Evolutionary conservation across 2,888 invertebrate species (phyloP).

Genomic region (Venusia cambrica): DNA sequence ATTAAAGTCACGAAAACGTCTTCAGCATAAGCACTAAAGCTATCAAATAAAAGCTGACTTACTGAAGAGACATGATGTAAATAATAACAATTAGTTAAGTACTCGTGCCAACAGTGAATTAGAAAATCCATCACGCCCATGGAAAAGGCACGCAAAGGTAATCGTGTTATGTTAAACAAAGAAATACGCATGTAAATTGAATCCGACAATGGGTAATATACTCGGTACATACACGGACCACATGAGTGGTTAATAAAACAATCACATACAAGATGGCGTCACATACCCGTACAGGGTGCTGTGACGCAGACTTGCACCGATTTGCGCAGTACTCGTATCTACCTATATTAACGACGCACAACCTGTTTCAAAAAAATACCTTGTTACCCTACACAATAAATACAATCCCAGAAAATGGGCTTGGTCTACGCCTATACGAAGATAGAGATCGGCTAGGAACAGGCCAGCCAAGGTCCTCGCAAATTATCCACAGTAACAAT

Average conservation of each 20-base stretch:
- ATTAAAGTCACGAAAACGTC: too few species aligned
- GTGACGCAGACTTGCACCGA: constrained; percentile 42
- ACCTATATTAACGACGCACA: constrained; percentile 43
- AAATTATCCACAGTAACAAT: constrained; percentile 52
- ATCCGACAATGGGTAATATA: constrained; percentile 26
- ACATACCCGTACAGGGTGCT: constrained; percentile 31
- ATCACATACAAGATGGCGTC: constrained; percentile 42
- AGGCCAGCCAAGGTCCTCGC: constrained; percentile 56
- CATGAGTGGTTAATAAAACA: constrained; percentile 36
- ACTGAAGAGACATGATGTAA: too few species aligned
- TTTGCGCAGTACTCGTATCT: constrained; percentile 47
- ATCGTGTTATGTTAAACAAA: constrained; percentile 25
- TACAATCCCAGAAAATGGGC: constrained; percentile 24
- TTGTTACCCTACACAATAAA: constrained; percentile 39
- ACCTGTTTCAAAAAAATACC: too few species aligned
- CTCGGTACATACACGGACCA: constrained; percentile 27
- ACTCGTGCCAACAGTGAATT: too few species aligned
- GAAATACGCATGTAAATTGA: constrained; percentile 25
- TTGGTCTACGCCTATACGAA: constrained; percentile 27
- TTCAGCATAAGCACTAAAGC: too few species aligned
- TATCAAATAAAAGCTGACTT: too few species aligned
- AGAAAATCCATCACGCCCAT: constrained; percentile 25
- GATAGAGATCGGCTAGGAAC: constrained; percentile 40
- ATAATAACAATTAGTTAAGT: too few species aligned
- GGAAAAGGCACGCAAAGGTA: constrained; percentile 22